Percentiles rank a stretch among this genome's conserved stretches.
These are phyloP conservation scores for Ophonus ardosiacus DNA, from an alignment of 2,888 invertebrate species.

Conservation along the genomic window DNA sequence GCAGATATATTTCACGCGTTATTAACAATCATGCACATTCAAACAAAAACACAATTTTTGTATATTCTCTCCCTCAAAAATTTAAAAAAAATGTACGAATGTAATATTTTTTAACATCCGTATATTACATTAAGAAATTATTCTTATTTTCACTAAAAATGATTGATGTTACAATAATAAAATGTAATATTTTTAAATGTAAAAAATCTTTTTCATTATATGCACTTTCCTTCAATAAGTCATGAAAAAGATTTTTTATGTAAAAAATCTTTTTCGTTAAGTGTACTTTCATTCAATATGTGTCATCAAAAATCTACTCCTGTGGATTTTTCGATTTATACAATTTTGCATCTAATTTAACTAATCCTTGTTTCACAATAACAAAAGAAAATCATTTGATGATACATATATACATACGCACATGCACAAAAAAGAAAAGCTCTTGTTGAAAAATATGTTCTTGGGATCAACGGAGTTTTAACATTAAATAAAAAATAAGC, in stretches of 20 bases:
- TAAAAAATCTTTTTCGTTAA: neutral
- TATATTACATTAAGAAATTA: no score
- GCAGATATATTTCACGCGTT: neutral
- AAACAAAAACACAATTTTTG: neutral
- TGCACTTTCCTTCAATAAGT: neutral
- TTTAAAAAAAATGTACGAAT: no score
- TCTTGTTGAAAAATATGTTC: constrained; percentile 39
- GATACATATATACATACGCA: neutral
- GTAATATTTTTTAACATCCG: no score
- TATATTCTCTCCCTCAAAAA: neutral
- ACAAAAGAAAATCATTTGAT: neutral
- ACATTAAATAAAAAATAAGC: neutral
- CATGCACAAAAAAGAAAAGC: constrained; percentile 1
- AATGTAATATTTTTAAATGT: neutral
- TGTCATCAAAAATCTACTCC: neutral
- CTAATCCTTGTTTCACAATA: neutral
- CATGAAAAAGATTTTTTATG: no score
- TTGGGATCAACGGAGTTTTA: constrained; percentile 49
- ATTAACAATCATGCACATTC: neutral
- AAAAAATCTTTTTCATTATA: neutral
- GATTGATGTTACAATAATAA: no score
- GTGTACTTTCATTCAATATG: neutral
- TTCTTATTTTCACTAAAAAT: no score
- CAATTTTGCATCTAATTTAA: neutral
- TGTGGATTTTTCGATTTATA: no score